Base-by-base conservation (phyloP, 2,797 vertebrate species). In the Enteromius treurensis region DNA sequence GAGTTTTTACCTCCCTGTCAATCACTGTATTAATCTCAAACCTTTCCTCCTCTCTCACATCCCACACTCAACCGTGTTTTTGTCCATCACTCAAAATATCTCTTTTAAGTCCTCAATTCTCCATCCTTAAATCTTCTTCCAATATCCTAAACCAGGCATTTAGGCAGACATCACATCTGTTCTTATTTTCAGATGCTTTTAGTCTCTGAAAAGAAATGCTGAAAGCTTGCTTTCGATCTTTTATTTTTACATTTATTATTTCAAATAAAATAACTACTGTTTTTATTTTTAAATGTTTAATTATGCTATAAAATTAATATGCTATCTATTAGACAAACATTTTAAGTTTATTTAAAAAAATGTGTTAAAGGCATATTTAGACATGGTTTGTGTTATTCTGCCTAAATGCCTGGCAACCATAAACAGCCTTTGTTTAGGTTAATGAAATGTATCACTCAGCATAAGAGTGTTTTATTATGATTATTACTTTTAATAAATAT, bases 1-100 rank as follows among this genome's bases (percentile, higher is more conserved):
- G 76, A 34, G 77, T 85, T 89, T 62, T 64, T 81, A 78, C 69
- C 67, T 81, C n/a, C 29, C 86, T 89, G 90, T 93, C 92, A 91
- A 89, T 94, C 91, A 89, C 87, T 89, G 83, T 86, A 89, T 92
- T 91, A 90, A 91, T 92, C 91, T 89, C 85, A 89, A 83, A 86
- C 80, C 77, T 87, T 90, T 73, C 80, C 67, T 71, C 67, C 32
- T 40, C 69, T 78, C 80, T 70, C 77, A 69, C 37, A 62, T 45
- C 76, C 60, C 60, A 71, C 76, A 68, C 82, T 84, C 81, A 34
- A 67, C 62, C 42, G 21, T 77, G 47, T 64, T 32, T 32, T 80
- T 70, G 49, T 42, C 85, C 40, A 77, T 73, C 76, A 64, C 34
- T 32, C 68, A 53, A n/a, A 69, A 65, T 42, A 73, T 47, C 64